A percentile compares a stretch with the other conserved stretches of the same genome.
phyloP scores from a whole-genome alignment of 2,797 vertebrate species.

The Anabas testudineus region DNA sequence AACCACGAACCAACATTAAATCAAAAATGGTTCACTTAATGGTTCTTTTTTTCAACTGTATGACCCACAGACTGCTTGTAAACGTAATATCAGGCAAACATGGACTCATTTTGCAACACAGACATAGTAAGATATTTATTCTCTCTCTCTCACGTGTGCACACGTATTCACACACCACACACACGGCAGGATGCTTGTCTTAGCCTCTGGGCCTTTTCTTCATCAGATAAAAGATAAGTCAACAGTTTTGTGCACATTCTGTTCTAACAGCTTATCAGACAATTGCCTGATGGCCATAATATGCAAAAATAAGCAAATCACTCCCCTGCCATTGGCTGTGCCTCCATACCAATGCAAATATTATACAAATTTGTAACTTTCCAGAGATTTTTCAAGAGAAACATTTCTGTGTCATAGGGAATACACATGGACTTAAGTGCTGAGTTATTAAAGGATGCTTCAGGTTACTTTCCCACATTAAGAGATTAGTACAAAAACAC shows the following conservation, averaged over 20 bases:
- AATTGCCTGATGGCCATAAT: conserved; percentile 43
- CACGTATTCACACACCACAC: not conserved
- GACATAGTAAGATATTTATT: too few species aligned
- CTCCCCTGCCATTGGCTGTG: conserved; percentile 56
- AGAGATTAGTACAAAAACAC: not conserved
- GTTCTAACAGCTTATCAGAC: conserved; percentile 39
- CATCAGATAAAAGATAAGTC: conserved; percentile 63
- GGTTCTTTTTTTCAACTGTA: too few species aligned
- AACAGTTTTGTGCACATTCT: conserved; percentile 58
- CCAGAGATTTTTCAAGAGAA: conserved; percentile 53
- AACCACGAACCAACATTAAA: too few species aligned
- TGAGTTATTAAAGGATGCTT: conserved; percentile 46
- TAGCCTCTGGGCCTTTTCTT: conserved; percentile 31
- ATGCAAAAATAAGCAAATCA: conserved; percentile 71
- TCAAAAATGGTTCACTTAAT: too few species aligned
- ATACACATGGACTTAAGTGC: conserved; percentile 42
- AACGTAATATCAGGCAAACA: not conserved
- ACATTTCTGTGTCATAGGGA: conserved; percentile 21
- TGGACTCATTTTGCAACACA: not conserved
- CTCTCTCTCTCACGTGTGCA: not conserved
- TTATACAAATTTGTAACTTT: conserved; percentile 64
- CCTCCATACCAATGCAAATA: conserved; percentile 60
- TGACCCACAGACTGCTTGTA: not conserved
- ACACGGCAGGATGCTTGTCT: conserved; percentile 31
- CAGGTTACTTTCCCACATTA: conserved; percentile 21